These are phyloP conservation scores for Yasuhikotakia modesta DNA, from an alignment of 2,797 vertebrate species.

Conservation along the genomic window DNA sequence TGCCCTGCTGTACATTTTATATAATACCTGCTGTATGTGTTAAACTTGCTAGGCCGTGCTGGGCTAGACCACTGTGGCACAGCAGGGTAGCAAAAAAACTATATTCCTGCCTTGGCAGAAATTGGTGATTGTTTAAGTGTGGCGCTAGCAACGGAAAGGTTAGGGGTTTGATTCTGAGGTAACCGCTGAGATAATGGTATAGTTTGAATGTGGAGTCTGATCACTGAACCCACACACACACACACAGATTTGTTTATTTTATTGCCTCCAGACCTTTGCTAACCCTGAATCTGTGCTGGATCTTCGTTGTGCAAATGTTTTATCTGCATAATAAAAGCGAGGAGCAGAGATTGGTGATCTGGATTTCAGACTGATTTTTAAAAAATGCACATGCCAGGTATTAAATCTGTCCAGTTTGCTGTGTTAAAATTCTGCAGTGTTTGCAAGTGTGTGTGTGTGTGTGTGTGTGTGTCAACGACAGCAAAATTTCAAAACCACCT, in stretches of 20 bases:
- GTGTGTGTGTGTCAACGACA: background rate
- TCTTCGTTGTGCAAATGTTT: background rate
- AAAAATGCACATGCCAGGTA: background rate
- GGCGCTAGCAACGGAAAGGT: too few species aligned
- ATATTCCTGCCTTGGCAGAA: too few species aligned
- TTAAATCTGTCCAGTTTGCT: background rate
- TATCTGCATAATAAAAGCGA: background rate
- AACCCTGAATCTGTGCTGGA: background rate
- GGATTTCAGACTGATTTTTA: background rate
- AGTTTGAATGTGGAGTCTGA: too few species aligned
- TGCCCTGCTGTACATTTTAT: background rate
- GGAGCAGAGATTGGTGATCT: background rate
- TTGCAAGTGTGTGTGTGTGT: background rate
- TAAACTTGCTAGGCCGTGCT: background rate
- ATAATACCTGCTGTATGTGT: background rate
- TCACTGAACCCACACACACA: too few species aligned
- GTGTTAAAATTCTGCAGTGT: conserved; percentile 9
- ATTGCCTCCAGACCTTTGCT: background rate
- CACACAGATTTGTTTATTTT: background rate
- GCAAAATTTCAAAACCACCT: conserved; percentile 5
- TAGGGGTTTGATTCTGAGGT: too few species aligned
- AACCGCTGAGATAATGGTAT: too few species aligned
- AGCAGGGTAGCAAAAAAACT: background rate
- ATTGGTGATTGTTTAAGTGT: too few species aligned
- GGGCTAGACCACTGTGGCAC: background rate